Evolutionary conservation across 2,113 vertebrate species (phyloP).

Genomic region (Ivindomyrus marchei): DNA sequence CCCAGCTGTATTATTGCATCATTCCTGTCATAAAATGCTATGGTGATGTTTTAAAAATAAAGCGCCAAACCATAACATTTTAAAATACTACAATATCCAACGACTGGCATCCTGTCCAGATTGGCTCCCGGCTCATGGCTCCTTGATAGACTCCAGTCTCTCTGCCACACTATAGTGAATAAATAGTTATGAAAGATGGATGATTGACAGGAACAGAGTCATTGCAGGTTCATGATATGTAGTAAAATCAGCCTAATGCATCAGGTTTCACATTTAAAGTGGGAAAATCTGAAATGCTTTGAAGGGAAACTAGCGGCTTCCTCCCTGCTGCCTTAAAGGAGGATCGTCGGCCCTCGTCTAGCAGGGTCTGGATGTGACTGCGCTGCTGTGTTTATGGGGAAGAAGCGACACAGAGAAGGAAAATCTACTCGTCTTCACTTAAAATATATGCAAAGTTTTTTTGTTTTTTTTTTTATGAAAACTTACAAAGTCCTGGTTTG

Average conservation of each 20-base stretch:
- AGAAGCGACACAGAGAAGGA: neutral
- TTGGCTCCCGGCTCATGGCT: neutral
- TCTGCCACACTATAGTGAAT: neutral
- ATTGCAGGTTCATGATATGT: neutral
- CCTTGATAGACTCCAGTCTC: neutral
- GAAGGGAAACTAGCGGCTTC: neutral
- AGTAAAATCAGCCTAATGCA: neutral
- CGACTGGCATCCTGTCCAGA: neutral
- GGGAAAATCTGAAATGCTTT: neutral
- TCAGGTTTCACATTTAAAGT: neutral
- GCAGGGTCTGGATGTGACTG: neutral
- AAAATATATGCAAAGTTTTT: neutral
- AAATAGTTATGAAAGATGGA: neutral
- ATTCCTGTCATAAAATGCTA: neutral
- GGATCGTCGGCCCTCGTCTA: neutral
- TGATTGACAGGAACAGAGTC: neutral
- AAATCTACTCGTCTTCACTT: neutral
- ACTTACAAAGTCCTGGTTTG: neutral
- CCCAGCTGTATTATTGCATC: neutral
- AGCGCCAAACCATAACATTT: neutral
- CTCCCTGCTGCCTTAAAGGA: too few species aligned
- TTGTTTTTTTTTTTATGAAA: neutral
- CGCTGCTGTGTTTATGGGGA: neutral
- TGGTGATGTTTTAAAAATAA: neutral
- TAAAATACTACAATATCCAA: neutral